Evolutionary conservation across 2,888 invertebrate species (phyloP).

Genomic region (Clitarchus hookeri): DNA sequence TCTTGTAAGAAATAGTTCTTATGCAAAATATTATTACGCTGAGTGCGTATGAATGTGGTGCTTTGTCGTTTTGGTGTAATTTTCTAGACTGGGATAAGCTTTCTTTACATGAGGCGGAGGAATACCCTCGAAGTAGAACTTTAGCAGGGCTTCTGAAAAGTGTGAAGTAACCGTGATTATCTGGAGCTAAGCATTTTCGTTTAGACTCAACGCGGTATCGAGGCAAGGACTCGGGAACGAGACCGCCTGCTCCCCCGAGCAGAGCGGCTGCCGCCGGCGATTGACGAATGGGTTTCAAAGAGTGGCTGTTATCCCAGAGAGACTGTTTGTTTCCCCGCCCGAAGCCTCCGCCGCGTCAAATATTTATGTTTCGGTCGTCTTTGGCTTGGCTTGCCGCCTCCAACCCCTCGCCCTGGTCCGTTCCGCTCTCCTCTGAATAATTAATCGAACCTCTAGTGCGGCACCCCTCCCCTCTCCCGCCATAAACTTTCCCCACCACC

Average conservation of each 20-base stretch:
- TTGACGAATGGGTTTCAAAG: not conserved
- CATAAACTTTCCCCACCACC: too few species aligned
- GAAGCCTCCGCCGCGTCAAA: not conserved
- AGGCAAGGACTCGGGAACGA: not conserved
- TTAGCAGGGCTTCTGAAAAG: too few species aligned
- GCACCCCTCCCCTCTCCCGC: not conserved
- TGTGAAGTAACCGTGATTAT: too few species aligned
- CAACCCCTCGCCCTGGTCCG: not conserved
- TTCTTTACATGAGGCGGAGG: too few species aligned
- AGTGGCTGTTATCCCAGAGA: not conserved
- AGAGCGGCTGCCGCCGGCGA: not conserved
- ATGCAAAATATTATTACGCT: too few species aligned
- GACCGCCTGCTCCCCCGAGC: not conserved
- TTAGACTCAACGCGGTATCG: too few species aligned
- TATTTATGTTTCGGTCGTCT: constrained; percentile 14
- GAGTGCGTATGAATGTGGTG: too few species aligned
- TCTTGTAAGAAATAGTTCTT: too few species aligned
- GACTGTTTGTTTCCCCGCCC: constrained; percentile 2
- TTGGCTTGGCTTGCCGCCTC: not conserved
- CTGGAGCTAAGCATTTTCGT: too few species aligned
- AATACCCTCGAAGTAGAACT: too few species aligned
- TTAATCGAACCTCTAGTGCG: not conserved
- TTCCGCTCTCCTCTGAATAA: not conserved
- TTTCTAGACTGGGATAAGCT: too few species aligned
- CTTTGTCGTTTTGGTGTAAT: too few species aligned